Evolutionary conservation across 2,888 invertebrate genomes (phyloP), one percentile per base, ranked within the genome.

Genomic region (Apocheima hispidaria): DNA sequence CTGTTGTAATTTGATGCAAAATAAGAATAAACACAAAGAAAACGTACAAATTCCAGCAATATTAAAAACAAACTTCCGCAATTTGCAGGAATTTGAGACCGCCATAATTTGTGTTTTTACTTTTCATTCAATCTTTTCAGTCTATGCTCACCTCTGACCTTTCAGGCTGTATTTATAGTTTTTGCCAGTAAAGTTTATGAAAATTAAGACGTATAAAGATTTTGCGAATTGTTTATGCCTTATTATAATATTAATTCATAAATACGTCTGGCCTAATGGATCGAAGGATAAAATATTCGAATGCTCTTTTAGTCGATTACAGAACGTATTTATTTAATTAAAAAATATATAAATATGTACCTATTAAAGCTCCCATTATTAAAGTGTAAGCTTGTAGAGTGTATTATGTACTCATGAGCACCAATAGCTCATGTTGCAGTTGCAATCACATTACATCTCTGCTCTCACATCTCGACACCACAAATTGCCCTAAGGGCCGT

Each of bases 401-500:
- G n/a, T 30, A n/a, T 33, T n/a, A n/a, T n/a, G 5, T 30, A 30
- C 6, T 38, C 16, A 18, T 38, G 7, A 20, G 4, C 14, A n/a
- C 20, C 40, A 33, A 14, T 44, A 23, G n/a, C 14, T 48, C 46
- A 5, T 18, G 5, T 16, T 46, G 26, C 43, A 26, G 3, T 36
- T 51, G 36, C 30, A 58, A 52, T 52, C 20, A 53, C 30, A 48
- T 48, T 54, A 50, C 43, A 21, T 49, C 41, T 35, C 28, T 7
- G 9, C 16, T 55, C 28, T 18, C 55, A 55, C 43, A 20, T 54
- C 38, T 35, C 23, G 23, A 26, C 28, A 18, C 59, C 59, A 48
- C 58, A 52, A 63, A 60, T 60, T 60, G 56, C 51, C 54, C 51
- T 49, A 56, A 60, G 60, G 63, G 52, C 48, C 33, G 30, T 23